Percentiles rank a stretch among this genome's conserved stretches.
These are phyloP conservation scores for Drosophila navojoa DNA, from an alignment of 1,140 invertebrate genomes.

Conservation along the genomic window DNA sequence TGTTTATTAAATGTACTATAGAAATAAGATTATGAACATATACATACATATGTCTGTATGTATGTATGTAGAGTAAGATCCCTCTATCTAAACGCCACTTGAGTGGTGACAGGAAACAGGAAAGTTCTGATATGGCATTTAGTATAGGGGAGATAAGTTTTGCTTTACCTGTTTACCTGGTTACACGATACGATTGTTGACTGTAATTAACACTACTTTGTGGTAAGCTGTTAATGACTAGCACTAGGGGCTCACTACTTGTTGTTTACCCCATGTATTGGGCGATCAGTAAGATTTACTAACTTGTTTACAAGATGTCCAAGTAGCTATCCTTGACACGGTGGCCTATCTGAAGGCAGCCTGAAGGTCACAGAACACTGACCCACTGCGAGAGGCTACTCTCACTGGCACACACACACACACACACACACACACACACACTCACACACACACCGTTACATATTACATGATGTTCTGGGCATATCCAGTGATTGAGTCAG, in stretches of 20 bases:
- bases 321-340: conserved; percentile 35
- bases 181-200: too few species aligned
- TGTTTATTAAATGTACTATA: too few species aligned
- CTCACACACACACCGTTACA: neutral
- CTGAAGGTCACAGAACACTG: conserved; percentile 40
- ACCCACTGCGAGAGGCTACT: conserved; percentile 26
- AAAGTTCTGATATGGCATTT: too few species aligned
- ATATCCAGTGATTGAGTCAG: conserved; percentile 33
- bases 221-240: neutral
- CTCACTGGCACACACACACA: conserved; percentile 7
- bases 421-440: conserved; percentile 15
- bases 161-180: too few species aligned
- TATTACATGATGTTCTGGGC: conserved; percentile 13
- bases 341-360: neutral
- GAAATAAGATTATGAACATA: too few species aligned
- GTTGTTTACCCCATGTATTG: neutral
- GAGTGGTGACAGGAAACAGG: too few species aligned
- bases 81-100: too few species aligned
- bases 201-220: neutral
- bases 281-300: conserved; percentile 5
- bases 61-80: too few species aligned
- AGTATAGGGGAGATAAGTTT: too few species aligned
- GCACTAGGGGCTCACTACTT: neutral
- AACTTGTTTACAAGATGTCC: conserved; percentile 23
- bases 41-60: too few species aligned